Percentiles rank a stretch among this genome's conserved stretches.
Evolutionary conservation across 2,888 invertebrate genomes (phyloP).

Genomic region (Chrysolina oricalcia): DNA sequence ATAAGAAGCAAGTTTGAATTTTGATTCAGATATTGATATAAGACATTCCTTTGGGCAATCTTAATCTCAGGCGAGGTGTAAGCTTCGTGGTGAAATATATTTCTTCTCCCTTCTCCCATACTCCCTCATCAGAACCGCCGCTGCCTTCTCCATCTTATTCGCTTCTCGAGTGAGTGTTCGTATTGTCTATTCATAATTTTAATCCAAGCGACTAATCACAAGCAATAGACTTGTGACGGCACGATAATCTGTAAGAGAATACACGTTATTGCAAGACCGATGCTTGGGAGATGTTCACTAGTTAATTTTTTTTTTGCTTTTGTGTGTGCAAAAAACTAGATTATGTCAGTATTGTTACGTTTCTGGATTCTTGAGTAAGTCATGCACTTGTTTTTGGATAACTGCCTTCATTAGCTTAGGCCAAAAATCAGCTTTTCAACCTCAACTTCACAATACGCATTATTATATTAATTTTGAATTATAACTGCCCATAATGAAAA

Average conservation of each 20-base stretch:
- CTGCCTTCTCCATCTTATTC: conserved; percentile 45
- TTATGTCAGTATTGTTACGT: too few species aligned
- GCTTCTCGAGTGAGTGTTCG: conserved; percentile 39
- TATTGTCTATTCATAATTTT: conserved; percentile 43
- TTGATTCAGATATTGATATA: too few species aligned
- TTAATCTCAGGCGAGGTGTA: not conserved
- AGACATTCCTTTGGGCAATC: too few species aligned
- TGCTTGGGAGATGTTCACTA: not conserved
- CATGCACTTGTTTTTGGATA: too few species aligned
- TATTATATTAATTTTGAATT: too few species aligned
- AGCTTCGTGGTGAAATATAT: not conserved
- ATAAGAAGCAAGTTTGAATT: too few species aligned
- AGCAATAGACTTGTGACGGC: conserved; percentile 17
- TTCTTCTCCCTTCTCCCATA: not conserved
- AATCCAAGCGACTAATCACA: conserved; percentile 30
- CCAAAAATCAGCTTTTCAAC: too few species aligned
- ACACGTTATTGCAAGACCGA: not conserved
- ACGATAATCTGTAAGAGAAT: not conserved
- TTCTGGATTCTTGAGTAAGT: too few species aligned
- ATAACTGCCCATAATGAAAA: too few species aligned
- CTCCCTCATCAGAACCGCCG: not conserved
- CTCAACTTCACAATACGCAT: too few species aligned
- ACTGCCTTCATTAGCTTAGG: too few species aligned
- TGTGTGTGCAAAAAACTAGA: too few species aligned
- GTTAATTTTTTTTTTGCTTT: not conserved